Percentiles rank a stretch among this genome's conserved stretches.
phyloP scores from a whole-genome alignment of 2,113 vertebrate species.

The Eretmochelys imbricata region DNA sequence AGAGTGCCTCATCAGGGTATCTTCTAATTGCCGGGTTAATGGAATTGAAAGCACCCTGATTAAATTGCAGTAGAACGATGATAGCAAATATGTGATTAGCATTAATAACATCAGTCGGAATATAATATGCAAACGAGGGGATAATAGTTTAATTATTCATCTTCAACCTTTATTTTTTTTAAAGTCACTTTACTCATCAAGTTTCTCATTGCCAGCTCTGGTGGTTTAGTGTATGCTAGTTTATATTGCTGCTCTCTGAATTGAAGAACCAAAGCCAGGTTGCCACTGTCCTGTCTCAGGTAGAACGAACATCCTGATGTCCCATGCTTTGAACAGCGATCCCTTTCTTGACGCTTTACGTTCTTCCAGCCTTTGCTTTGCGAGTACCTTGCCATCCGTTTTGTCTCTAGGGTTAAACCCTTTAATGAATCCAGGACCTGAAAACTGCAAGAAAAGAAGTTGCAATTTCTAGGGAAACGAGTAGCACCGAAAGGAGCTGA shows the following conservation, averaged over 20 bases:
- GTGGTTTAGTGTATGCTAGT: fast-evolving
- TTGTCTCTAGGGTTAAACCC: neutral
- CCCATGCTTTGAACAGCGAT: neutral
- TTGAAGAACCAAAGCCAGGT: fast-evolving
- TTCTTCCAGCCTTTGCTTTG: neutral
- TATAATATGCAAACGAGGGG: neutral
- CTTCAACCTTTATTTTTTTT: constrained; percentile 49
- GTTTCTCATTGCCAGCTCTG: neutral
- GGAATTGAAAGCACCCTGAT: constrained; percentile 13
- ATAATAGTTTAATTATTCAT: constrained; percentile 35
- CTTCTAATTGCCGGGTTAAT: neutral
- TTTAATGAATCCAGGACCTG: neutral
- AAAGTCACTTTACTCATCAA: neutral
- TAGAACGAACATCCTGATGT: neutral
- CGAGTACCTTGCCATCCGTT: neutral
- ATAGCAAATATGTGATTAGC: neutral
- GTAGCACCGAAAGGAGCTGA: neutral
- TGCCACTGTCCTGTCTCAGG: neutral
- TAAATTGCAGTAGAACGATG: neutral
- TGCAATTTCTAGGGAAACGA: neutral
- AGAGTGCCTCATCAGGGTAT: fast-evolving
- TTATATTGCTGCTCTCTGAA: neutral
- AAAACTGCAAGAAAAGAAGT: neutral
- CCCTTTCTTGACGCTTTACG: neutral
- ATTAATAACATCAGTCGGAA: neutral